Evolutionary conservation across 2,888 invertebrate genomes (phyloP), one percentile per base, ranked within the genome.

Genomic region (Atrina japonica): DNA sequence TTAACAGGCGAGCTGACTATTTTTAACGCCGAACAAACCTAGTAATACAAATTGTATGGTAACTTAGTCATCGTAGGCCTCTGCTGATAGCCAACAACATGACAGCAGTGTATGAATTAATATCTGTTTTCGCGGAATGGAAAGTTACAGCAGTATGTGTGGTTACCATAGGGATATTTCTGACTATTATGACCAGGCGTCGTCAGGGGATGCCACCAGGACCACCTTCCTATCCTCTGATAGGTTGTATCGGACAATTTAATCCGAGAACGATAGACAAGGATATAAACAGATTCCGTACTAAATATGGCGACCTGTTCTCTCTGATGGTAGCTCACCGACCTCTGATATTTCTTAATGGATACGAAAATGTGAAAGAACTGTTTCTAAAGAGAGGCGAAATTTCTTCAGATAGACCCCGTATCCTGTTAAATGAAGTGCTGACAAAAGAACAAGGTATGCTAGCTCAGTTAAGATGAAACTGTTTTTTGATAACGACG

Each of bases 211-310:
- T 56, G 14, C 56, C 56, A 18, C 41, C 56, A 16, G 40, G 56
- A n/a, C 56, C 56, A 40, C 18, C 56, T 16, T 56, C 40, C 40
- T 56, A 56, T 21, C 56, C 56, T 11, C 16, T 56, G 40, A 56
- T 56, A 3, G 56, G 56, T 1, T 40, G 40, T 56, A 35, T 56
- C 23, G 56, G 56, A 56, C 40, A 40, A 2, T 21, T 56, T 40
- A 40, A 40, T 14, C 56, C 56, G 1, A 23, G 40, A 56, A 40
- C 30, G 21, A 35, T 40, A 5, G 16, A 14, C 1, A 16, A 56
- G 21, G 40, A 18, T 7, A 30, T 40, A 30, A 56, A 23, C 6
- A 40, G 14, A 23, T 16, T 56, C 40, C 35, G 35, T 9, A 23
- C 23, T n/a, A 35, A 16, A n/a, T 56, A 41, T 40, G 56, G 56